Base-by-base conservation (phyloP, 2,888 invertebrate genomes). In the Yponomeuta sedellus region DNA sequence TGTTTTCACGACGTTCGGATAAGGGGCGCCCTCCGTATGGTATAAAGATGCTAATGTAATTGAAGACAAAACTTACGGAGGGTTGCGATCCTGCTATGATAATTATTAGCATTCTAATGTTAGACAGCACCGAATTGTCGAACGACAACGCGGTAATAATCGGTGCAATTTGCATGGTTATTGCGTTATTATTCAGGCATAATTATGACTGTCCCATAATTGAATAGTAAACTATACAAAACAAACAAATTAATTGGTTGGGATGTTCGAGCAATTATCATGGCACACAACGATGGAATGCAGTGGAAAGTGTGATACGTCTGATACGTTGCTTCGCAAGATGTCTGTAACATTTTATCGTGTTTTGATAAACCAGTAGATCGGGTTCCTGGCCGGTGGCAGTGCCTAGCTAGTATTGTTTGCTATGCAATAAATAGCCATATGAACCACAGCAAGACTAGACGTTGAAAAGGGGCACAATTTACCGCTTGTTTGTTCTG, bases 31-130 rank as follows among this genome's bases (percentile, higher is more conserved):
- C 77, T 77, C 72, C 76, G 74, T 75, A 76, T 77, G 77, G 64
- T 66, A 64, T 61, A 78, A 78, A 80, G 78, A 83, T 81, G 82
- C 77, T 80, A 83, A 83, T 82, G 79, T 77, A 79, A 82, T 82
- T 78, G 77, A 76, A 75, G 76, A 75, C 74, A 72, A 77, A 77
- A 80, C 78, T 78, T 52, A 78, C 72, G 74, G 69, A 71, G 80
- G 80, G 79, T 74, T 66, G 74, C 72, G 71, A 52, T 66, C 10
- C n/a, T 40, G 66, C 61, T 61, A 66, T 44, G 61, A 25, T 34
- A 12, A 75, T 70, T 70, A 69, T 69, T 68, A 70, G 69, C 68
- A 67, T 65, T 66, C 66, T 75, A 73, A 76, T 74, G 73, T 64
- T 28, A 6, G 56, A 64, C 75, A 77, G 73, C 79, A 77, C 75